phyloP scores from a whole-genome alignment of 1,140 invertebrate genomes.

The Sycophila sp. region DNA sequence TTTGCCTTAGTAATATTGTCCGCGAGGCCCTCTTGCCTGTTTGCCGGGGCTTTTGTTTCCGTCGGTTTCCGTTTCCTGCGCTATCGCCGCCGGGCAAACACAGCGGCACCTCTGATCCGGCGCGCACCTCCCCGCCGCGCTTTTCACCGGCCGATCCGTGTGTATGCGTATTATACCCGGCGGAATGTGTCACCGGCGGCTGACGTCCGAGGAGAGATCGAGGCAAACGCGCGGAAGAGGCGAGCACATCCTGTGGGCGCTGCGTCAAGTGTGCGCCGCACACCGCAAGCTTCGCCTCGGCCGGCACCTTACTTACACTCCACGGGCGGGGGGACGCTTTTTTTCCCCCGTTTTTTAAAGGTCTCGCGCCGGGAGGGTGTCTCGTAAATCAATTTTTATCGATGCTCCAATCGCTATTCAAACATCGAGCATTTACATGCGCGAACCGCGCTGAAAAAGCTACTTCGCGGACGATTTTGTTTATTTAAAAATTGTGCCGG shows the following conservation, averaged over 20 bases:
- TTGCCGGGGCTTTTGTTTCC: constrained; percentile 64
- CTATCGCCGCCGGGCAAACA: constrained; percentile 51
- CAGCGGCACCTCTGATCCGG: constrained; percentile 51
- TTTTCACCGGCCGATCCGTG: constrained; percentile 22
- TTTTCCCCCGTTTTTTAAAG: too few relatives aligned
- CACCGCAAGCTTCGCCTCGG: too few relatives aligned
- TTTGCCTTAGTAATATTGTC: constrained; percentile 58
- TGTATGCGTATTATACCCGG: not conserved
- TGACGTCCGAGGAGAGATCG: too few relatives aligned
- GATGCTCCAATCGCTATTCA: too few relatives aligned
- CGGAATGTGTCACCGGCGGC: constrained; percentile 40
- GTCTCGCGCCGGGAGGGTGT: too few relatives aligned
- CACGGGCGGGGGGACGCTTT: too few relatives aligned
- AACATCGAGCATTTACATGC: too few relatives aligned
- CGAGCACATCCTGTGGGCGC: constrained; percentile 38
- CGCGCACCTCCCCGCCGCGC: not conserved
- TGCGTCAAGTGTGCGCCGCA: constrained; percentile 38
- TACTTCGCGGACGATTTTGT: too few relatives aligned
- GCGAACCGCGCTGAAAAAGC: too few relatives aligned
- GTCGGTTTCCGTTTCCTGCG: constrained; percentile 65
- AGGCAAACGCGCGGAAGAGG: constrained; percentile 28
- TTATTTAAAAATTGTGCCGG: too few relatives aligned
- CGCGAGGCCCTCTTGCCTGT: constrained; percentile 44
- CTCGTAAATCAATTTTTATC: too few relatives aligned
- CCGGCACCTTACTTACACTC: too few relatives aligned